Percentiles rank a stretch among this genome's conserved stretches.
Evolutionary conservation across 2,113 vertebrate genomes (phyloP).

Genomic region (Eclectus roratus): DNA sequence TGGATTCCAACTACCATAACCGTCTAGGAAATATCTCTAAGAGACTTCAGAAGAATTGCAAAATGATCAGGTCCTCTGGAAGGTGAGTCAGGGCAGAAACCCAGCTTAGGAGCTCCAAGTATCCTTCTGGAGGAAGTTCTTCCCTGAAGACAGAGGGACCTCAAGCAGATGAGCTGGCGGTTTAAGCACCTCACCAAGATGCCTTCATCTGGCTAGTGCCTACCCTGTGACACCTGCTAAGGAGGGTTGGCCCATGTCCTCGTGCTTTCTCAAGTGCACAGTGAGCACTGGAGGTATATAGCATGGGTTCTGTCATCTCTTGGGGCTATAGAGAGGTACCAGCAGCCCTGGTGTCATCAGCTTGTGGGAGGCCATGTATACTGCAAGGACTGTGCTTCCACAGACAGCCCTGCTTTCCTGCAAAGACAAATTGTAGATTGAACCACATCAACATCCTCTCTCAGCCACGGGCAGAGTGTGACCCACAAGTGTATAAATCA

Average conservation of each 20-base stretch:
- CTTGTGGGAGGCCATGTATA: background rate
- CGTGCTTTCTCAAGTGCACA: background rate
- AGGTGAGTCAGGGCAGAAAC: background rate
- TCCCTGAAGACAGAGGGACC: background rate
- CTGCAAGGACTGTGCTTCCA: background rate
- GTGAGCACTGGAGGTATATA: rapidly evolving
- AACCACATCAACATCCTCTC: background rate
- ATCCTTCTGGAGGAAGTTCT: background rate
- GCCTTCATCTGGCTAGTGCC: background rate
- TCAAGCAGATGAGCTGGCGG: background rate
- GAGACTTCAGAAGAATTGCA: background rate
- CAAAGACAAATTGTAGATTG: background rate
- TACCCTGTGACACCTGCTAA: background rate
- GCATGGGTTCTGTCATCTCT: background rate
- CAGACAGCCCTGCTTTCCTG: background rate
- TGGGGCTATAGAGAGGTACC: background rate
- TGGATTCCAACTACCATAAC: background rate
- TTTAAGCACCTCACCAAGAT: background rate
- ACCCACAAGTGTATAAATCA: background rate
- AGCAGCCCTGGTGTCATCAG: background rate
- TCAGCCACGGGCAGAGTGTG: background rate
- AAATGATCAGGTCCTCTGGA: background rate
- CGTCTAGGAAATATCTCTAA: background rate
- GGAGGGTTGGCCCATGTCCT: rapidly evolving
- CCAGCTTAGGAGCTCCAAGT: background rate